A percentile compares a stretch with the other conserved stretches of the same genome.
These are phyloP conservation scores for Bos javanicus DNA, from an alignment of 2,113 vertebrate genomes.

Conservation along the genomic window DNA sequence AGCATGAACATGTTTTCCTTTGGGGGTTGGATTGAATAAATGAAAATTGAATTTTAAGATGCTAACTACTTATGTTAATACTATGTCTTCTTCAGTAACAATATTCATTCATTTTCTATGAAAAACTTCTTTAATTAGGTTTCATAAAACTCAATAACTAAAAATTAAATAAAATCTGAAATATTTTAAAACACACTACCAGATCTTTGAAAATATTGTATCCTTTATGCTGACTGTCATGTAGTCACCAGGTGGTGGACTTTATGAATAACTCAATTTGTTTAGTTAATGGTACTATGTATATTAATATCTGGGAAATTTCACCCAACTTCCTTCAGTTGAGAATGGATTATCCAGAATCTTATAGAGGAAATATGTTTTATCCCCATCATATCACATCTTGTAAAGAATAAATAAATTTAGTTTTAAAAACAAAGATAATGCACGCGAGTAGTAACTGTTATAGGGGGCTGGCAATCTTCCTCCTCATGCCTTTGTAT, in stretches of 20 bases:
- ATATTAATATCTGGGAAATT: neutral
- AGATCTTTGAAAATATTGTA: neutral
- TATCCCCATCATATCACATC: neutral
- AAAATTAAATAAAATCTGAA: neutral
- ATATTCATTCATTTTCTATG: neutral
- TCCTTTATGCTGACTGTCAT: neutral
- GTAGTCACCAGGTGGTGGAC: neutral
- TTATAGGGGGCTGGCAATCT: rapidly evolving
- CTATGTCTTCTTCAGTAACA: neutral
- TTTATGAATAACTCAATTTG: neutral
- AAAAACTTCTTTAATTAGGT: neutral
- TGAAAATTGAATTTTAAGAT: neutral
- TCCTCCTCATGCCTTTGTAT: neutral
- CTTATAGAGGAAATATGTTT: neutral
- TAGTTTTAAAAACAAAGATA: neutral
- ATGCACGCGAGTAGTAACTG: rapidly evolving
- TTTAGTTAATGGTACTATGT: neutral
- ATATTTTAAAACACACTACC: neutral
- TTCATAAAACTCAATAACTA: neutral
- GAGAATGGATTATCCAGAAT: neutral
- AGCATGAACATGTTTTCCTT: neutral
- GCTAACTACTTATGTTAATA: neutral
- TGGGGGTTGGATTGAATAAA: neutral
- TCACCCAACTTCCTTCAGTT: neutral
- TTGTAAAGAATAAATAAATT: neutral